A percentile compares a stretch with the other conserved stretches of the same genome.
These are phyloP conservation scores for Phyllostomus hastatus DNA, from an alignment of 2,113 vertebrate species.

Conservation along the genomic window DNA sequence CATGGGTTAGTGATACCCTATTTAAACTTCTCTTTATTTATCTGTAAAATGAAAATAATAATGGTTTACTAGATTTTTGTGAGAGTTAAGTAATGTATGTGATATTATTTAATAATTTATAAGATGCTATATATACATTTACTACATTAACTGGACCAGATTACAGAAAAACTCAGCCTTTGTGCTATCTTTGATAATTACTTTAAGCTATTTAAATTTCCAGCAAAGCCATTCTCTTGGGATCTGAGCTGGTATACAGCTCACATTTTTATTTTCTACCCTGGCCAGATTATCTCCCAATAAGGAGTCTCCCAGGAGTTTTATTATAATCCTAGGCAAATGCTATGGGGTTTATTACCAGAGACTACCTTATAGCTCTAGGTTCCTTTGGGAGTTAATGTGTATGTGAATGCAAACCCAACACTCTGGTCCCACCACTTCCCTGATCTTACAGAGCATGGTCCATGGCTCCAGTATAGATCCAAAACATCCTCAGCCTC, in stretches of 20 bases:
- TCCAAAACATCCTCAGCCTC: background rate
- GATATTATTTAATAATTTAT: background rate
- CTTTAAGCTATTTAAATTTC: background rate
- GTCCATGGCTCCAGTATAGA: background rate
- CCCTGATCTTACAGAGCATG: background rate
- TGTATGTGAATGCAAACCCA: background rate
- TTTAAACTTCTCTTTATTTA: background rate
- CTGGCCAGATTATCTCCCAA: background rate
- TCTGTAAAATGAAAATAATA: background rate
- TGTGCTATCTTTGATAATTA: background rate
- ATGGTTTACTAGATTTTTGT: background rate
- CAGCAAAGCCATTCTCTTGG: constrained; percentile 16
- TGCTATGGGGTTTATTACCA: background rate
- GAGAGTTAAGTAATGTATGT: background rate
- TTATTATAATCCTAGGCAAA: background rate
- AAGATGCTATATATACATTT: background rate
- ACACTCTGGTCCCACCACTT: background rate
- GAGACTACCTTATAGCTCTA: background rate
- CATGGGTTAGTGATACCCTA: background rate
- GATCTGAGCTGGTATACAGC: background rate
- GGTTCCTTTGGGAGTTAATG: background rate
- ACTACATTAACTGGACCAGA: background rate
- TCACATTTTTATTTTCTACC: background rate
- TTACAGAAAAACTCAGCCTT: background rate
- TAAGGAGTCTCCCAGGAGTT: background rate